phyloP scores from a whole-genome alignment of 1,140 invertebrate species.

The Trichonephila clavata region DNA sequence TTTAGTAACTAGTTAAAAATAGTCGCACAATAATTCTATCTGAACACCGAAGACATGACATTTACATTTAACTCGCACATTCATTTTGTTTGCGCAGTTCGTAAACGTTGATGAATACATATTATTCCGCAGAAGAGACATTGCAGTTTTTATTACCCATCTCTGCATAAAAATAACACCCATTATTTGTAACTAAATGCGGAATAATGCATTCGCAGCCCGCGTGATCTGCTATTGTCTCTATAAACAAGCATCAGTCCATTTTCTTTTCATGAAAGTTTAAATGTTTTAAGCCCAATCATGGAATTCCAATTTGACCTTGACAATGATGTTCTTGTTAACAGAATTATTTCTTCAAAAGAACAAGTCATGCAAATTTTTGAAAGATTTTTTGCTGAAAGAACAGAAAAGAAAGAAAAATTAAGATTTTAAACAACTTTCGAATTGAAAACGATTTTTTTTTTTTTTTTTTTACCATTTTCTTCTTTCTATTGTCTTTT shows the following conservation, averaged over 20 bases:
- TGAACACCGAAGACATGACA: not conserved
- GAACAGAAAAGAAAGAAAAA: too few species aligned
- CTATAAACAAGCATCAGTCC: not conserved
- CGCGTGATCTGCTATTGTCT: not conserved
- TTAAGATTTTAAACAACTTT: too few species aligned
- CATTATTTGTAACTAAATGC: not conserved
- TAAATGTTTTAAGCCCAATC: not conserved
- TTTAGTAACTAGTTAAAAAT: not conserved
- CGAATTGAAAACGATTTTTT: too few species aligned
- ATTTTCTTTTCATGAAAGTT: not conserved
- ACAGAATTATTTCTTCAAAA: too few species aligned
- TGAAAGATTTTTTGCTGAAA: too few species aligned
- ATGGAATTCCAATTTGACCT: not conserved
- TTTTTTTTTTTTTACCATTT: too few species aligned
- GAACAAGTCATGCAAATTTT: too few species aligned
- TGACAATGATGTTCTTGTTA: not conserved
- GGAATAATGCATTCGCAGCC: not conserved
- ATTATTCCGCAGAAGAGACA: constrained; percentile 5
- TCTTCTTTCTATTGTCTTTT: too few species aligned
- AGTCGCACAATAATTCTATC: not conserved
- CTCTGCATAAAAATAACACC: not conserved
- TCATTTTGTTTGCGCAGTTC: not conserved
- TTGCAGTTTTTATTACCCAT: not conserved
- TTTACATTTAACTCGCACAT: not conserved
- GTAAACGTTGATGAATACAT: not conserved